Conservation (phyloP, 2,888 invertebrate species). For the Seira ritae region DNA sequence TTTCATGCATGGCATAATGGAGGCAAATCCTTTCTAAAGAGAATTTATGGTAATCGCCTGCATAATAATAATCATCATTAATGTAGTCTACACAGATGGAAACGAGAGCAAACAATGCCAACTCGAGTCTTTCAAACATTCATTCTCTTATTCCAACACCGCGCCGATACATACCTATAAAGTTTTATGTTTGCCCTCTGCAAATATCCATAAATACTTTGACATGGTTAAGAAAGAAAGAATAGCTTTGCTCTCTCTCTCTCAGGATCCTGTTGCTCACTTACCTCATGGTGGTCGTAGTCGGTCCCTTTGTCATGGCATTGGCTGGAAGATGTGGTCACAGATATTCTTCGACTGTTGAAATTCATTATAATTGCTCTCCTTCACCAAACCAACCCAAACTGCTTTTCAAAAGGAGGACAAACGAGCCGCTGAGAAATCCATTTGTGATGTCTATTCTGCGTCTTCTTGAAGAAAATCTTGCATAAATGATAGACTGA, state of each 20-base stretch:
- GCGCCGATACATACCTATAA: too few species aligned
- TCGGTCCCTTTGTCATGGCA: conserved; percentile 69
- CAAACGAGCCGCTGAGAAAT: neutral
- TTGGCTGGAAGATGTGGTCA: conserved; percentile 42
- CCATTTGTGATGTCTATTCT: too few species aligned
- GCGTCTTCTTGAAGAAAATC: too few species aligned
- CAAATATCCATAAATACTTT: neutral
- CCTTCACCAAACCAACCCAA: neutral
- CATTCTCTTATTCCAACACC: neutral
- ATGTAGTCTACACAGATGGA: neutral
- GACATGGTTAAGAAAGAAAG: neutral
- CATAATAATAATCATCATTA: conserved; percentile 12
- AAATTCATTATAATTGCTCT: conserved; percentile 65
- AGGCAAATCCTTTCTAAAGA: conserved; percentile 4
- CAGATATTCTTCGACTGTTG: conserved; percentile 64
- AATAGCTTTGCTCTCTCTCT: neutral
- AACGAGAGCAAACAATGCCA: neutral
- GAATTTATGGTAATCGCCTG: conserved; percentile 13
- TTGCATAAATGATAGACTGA: too few species aligned
- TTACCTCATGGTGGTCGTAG: conserved; percentile 70
- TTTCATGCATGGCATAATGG: conserved; percentile 11
- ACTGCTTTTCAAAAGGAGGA: conserved; percentile 16
- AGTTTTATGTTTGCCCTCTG: neutral
- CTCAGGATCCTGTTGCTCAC: conserved; percentile 4
- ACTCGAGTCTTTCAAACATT: neutral